Evolutionary conservation across 2,113 vertebrate genomes (phyloP), one percentile per base, ranked within the genome.

Genomic region (Desmodus rotundus): DNA sequence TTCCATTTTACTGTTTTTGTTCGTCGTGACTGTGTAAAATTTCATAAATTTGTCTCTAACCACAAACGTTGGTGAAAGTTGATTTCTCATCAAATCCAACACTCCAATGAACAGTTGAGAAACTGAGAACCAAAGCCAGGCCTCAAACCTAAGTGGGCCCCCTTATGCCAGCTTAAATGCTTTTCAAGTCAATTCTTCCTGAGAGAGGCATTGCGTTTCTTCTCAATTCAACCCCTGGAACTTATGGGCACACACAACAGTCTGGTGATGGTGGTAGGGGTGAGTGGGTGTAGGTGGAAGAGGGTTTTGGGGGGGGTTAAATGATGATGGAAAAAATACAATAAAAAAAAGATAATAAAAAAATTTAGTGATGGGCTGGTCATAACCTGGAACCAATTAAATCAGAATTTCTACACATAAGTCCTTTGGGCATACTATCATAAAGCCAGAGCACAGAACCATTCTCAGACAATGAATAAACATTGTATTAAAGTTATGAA

Each of bases 221-320:
- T 2, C 41, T 88, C 45, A 45, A 36, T 45, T 76, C 20, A 88
- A 14, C 52, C 2, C 9, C 54, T 15, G 12, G 41, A 76, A 47
- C 94, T 97, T 96, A 12, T 97, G 98, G 98, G 96, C 98, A 97
- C 97, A 98, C 98, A 68, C 17, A 76, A 50, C 31, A 2, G 47
- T 47, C 4, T 61, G 54, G 20, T 56, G 54, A 56, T 56, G 7
- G 54, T 56, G 54, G 54, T 56, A 22, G 6, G 54, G 54, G 7
- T 22, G 19, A 22, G 54, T 56, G 19, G 7, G 54, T 56, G 19
- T 56, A 17, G 54, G 54, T 56, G 54, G 54, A 22, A 56, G 54
- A 54, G 20, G 54, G 52, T 22, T 22, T 56, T 22, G 20, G 54
- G 7, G 5, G n/a, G n/a, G 7, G 26, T 9, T 61, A 61, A 61